Percentiles rank a stretch among this genome's conserved stretches.
Evolutionary conservation across 2,888 invertebrate genomes (phyloP).

Genomic region (Smittia sp.): DNA sequence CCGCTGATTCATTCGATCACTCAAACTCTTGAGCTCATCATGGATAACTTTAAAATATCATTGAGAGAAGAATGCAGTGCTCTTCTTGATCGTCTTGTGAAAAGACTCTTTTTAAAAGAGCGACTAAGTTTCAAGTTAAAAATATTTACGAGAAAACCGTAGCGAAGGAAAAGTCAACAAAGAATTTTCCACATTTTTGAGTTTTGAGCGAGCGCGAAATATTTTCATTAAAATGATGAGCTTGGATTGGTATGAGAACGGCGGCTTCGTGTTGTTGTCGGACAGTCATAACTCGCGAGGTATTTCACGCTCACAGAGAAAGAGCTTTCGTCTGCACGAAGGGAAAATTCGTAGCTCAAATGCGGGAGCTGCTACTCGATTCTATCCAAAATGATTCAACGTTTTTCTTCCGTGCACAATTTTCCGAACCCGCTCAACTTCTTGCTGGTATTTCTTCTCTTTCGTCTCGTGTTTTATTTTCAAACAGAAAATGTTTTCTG

Average conservation of each 20-base stretch:
- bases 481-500: constrained; percentile 21
- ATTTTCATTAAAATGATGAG: not conserved
- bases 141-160: not conserved
- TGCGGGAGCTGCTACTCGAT: too few relatives aligned
- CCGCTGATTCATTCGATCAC: not conserved
- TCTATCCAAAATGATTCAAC: too few relatives aligned
- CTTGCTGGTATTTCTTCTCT: not conserved
- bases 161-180: constrained; percentile 4
- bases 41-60: not conserved
- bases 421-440: not conserved
- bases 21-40: not conserved
- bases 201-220: not conserved
- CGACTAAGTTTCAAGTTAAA: not conserved
- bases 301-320: not conserved
- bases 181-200: constrained; percentile 37
- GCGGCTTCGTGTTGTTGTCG: too few relatives aligned
- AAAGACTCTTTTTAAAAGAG: constrained; percentile 13
- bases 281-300: too few relatives aligned
- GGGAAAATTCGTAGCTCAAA: not conserved
- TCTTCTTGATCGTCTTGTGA: not conserved
- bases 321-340: not conserved
- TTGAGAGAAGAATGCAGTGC: not conserved
- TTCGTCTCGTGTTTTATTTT: constrained; percentile 27
- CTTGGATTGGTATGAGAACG: not conserved
- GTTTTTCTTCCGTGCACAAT: not conserved